Evolutionary conservation across 2,113 vertebrate genomes (phyloP), one percentile per base, ranked within the genome.

Genomic region (Pipa parva): DNA sequence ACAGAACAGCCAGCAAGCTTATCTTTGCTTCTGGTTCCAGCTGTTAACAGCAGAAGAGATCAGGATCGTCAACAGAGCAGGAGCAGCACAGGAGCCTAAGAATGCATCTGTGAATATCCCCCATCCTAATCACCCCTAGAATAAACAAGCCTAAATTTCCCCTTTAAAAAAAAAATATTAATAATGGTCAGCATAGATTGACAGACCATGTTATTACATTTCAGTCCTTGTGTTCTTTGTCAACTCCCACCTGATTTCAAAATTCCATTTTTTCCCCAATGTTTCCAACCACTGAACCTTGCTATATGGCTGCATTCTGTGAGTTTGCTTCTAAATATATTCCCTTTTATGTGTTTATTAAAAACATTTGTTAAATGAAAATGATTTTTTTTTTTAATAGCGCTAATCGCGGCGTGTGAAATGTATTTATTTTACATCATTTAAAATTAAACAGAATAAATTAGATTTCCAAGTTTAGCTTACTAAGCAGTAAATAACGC

Each of bases 401-500:
- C 36, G n/a, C 31, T 68, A 49, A 68, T 59, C 39, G 58, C 26
- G 13, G 18, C 7, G 37, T 1, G 33, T 29, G 42, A 31, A 56
- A 39, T 49, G 51, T 69, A 52, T 60, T 68, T 60, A 39, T 42
- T 69, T 69, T 25, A 33, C 57, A 69, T 69, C 39, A 52, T 37
- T 51, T 27, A 29, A 36, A 60, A 60, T 69, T 60, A 69, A 60
- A 57, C 51, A 69, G 48, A 33, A 46, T 29, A 42, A 60, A 69
- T 69, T 42, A 42, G 26, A 60, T 52, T 69, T 69, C 45, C 33
- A 60, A 42, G 57, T 69, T 29, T 45, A 29, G 65, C 60, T 52
- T 60, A 24, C 57, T 67, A 25, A 69, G 57, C 65, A 42, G 65
- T 60, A 60, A 69, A 69, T 69, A 69, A 60, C 55, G 50, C 18